phyloP scores from a whole-genome alignment of 2,888 invertebrate genomes.

The Halictus ligatus region DNA sequence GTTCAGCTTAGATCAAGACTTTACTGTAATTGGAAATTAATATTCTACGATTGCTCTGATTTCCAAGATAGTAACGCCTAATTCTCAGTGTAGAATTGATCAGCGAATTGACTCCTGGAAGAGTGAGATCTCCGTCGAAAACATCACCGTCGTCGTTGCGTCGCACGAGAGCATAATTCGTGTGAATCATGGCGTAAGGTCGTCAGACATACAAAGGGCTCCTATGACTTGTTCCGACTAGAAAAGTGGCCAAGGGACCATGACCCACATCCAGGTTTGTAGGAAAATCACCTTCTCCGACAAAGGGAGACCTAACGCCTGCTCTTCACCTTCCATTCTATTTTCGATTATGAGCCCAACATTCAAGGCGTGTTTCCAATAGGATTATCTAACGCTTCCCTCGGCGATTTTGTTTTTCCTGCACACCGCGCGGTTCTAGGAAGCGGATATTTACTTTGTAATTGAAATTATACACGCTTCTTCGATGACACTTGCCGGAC shows the following conservation, averaged over 20 bases:
- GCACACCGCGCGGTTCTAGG: neutral
- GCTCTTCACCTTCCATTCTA: neutral
- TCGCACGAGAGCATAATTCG: constrained; percentile 40
- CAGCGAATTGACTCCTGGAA: neutral
- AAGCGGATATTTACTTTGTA: constrained; percentile 17
- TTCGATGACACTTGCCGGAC: neutral
- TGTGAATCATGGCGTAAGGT: constrained; percentile 32
- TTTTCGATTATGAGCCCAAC: neutral
- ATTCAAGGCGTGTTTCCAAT: neutral
- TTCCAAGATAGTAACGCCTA: neutral
- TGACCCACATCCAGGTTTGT: constrained; percentile 54
- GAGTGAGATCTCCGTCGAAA: neutral
- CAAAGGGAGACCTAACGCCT: constrained; percentile 11
- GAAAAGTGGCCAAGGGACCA: constrained; percentile 44
- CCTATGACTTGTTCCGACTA: constrained; percentile 43
- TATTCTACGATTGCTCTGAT: no score
- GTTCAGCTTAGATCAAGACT: no score
- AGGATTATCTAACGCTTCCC: neutral
- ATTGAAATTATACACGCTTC: constrained; percentile 15
- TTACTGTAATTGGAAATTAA: neutral
- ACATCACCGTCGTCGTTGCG: neutral
- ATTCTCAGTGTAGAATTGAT: neutral
- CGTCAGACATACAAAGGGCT: constrained; percentile 47
- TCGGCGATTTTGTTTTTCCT: neutral
- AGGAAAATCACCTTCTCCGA: constrained; percentile 27